These are phyloP conservation scores for Mythimna impura DNA, from an alignment of 2,888 invertebrate genomes.

Conservation along the genomic window DNA sequence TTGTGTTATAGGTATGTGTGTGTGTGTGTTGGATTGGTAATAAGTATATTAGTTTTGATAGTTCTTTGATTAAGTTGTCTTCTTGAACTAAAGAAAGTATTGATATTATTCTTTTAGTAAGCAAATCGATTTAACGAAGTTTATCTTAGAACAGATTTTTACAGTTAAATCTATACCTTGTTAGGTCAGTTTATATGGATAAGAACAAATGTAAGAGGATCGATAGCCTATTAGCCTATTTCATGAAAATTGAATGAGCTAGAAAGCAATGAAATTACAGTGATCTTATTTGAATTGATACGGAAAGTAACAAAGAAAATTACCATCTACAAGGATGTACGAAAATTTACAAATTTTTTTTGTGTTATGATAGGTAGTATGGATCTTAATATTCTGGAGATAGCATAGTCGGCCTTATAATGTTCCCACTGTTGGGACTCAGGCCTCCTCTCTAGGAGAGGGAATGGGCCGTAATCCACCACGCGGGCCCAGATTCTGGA, in stretches of 20 bases:
- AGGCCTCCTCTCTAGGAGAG: too few species aligned
- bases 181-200: not conserved
- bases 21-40: not conserved
- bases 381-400: not conserved
- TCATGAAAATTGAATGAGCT: conserved; percentile 70
- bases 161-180: not conserved
- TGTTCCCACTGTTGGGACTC: too few species aligned
- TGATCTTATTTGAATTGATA: conserved; percentile 77
- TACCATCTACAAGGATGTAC: conserved; percentile 68
- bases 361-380: not conserved
- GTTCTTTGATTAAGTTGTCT: conserved; percentile 8
- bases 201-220: conserved; percentile 30
- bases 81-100: not conserved
- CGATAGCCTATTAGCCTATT: conserved; percentile 53
- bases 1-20: not conserved
- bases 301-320: conserved; percentile 75
- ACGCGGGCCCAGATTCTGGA: too few species aligned
- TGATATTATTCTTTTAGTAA: not conserved
- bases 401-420: too few species aligned
- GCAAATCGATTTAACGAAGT: not conserved
- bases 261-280: conserved; percentile 71
- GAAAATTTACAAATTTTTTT: conserved; percentile 30
- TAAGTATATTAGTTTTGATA: not conserved
- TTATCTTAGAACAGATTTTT: not conserved
- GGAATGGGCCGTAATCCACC: too few species aligned